These are phyloP conservation scores for Coronaproctus castanopsis DNA, from an alignment of 2,888 invertebrate species.

Conservation along the genomic window DNA sequence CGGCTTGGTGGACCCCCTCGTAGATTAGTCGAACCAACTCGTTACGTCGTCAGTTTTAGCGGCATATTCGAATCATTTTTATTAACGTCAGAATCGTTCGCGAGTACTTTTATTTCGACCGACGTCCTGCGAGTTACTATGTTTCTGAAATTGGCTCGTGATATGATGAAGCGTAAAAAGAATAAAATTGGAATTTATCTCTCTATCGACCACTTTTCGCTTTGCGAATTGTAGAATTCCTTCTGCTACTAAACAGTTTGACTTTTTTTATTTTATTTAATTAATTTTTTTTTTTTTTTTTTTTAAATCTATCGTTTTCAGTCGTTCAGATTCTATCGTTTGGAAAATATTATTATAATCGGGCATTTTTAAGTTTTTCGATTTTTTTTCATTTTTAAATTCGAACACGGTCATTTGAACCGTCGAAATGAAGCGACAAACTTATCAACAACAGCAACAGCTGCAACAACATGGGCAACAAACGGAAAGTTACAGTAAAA, in stretches of 20 bases:
- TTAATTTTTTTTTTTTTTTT: background rate
- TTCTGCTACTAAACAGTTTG: background rate
- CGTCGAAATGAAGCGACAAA: background rate
- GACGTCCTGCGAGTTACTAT: slow-evolving; percentile 13
- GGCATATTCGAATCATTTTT: too few species aligned
- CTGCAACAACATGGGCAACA: slow-evolving; percentile 5
- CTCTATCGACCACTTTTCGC: background rate
- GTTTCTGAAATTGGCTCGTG: background rate
- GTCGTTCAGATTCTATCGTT: background rate
- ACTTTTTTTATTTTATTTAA: background rate
- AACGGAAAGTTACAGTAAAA: slow-evolving; percentile 9
- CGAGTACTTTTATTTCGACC: slow-evolving; percentile 12
- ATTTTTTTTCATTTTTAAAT: background rate
- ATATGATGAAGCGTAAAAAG: background rate
- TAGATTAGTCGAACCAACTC: background rate
- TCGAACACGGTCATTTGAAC: background rate
- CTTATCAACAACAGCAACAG: slow-evolving; percentile 4
- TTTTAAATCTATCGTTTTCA: background rate
- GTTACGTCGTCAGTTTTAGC: background rate
- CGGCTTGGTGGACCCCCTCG: background rate
- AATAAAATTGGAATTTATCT: background rate
- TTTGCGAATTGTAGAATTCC: background rate
- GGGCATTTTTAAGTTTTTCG: background rate
- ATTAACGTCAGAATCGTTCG: too few species aligned
- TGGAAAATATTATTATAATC: background rate